Base-by-base conservation (phyloP, 2,113 vertebrate species). In the Epinephelus moara region DNA sequence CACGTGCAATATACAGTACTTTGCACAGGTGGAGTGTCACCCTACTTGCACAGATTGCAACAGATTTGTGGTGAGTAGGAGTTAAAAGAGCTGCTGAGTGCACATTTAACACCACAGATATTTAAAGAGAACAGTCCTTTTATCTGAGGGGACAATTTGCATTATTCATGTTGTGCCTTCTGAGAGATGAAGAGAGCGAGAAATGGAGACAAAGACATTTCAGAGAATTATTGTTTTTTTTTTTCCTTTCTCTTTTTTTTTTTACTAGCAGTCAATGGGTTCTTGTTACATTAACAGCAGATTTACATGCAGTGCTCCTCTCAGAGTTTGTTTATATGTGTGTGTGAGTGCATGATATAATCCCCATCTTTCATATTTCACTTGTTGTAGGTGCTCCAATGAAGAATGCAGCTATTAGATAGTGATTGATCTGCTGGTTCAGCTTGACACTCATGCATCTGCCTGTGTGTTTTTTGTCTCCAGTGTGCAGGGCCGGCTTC, bases 401-500 rank as follows among this genome's bases (percentile, higher is more conserved):
- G 60, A 89, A 80, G 64, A 82, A 70, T 47, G 60, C 30, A 50
- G 64, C 75, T 71, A 56, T 88, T 72, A 82, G 27, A 52, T 49
- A 40, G 78, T 8, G 81, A 76, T 60, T 5, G 15, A 70, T 81
- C 45, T 82, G 68, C 86, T 70, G 74, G 11, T 81, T 81, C 70
- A 89, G 84, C 81, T 25, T 10, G 72, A 72, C 45, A 63, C 83
- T 90, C 87, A 91, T 72, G 72, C 90, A 56, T 87, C 72, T 87
- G 63, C 85, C 71, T 87, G 52, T 87, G 52, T 87, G 78, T 37
- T 86, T 91, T 86, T 79, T 57, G 93, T 92, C 80, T 89, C 81
- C 77, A 99, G 98, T 94, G 90, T 99, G 98, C 94, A 95, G 93
- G 88, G 95, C 97, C 3, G 98, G 98, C 60, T 99, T 99, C 95